Percentiles rank a stretch among this genome's conserved stretches.
These are phyloP conservation scores for Chrysodeixis includens DNA, from an alignment of 2,888 invertebrate genomes.

Conservation along the genomic window DNA sequence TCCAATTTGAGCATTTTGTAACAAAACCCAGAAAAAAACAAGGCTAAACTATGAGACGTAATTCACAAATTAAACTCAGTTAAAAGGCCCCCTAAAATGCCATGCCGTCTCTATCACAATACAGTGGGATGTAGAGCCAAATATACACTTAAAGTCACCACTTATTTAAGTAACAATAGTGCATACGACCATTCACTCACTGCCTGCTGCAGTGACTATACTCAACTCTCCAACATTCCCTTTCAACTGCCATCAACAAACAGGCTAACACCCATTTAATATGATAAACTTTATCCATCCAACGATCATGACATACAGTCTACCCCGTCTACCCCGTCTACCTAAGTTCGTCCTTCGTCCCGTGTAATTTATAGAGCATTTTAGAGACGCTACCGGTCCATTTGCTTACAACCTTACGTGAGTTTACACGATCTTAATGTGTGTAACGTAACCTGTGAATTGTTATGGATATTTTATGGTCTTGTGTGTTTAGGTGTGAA, in stretches of 20 bases:
- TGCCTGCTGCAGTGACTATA: too few species aligned
- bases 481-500: slow-evolving; percentile 34
- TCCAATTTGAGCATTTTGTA: too few species aligned
- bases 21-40: too few species aligned
- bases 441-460: slow-evolving; percentile 38
- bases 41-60: too few species aligned
- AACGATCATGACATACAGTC: slow-evolving; percentile 37
- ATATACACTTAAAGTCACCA: too few species aligned
- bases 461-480: slow-evolving; percentile 35
- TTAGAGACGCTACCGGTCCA: slow-evolving; percentile 38
- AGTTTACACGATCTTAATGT: slow-evolving; percentile 40
- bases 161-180: too few species aligned
- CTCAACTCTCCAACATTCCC: background rate
- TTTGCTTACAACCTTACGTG: slow-evolving; percentile 41
- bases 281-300: slow-evolving; percentile 38
- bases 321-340: too few species aligned
- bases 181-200: too few species aligned
- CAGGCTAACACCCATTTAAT: slow-evolving; percentile 23
- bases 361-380: slow-evolving; percentile 45
- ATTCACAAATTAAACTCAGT: too few species aligned
- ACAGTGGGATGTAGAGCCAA: too few species aligned
- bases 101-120: too few species aligned
- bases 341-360: slow-evolving; percentile 34
- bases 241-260: slow-evolving; percentile 7
- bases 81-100: too few species aligned